phyloP scores from a whole-genome alignment of 2,797 vertebrate species.

The Agapornis canus region DNA sequence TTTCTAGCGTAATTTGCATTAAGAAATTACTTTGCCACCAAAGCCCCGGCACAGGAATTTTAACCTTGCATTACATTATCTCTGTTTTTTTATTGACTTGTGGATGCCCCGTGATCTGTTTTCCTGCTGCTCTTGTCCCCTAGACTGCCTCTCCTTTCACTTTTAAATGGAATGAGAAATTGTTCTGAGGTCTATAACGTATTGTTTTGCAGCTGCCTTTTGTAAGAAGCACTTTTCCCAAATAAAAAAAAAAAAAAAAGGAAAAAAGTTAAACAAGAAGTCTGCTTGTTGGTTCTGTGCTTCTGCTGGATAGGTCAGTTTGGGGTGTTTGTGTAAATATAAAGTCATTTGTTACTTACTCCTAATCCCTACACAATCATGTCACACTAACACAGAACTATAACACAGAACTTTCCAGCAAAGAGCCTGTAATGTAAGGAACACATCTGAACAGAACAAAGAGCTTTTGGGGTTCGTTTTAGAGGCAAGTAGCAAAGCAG shows the following conservation, averaged over 20 bases:
- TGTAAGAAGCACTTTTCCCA: slow-evolving; percentile 86
- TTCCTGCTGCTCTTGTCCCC: slow-evolving; percentile 70
- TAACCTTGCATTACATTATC: slow-evolving; percentile 70
- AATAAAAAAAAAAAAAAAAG: slow-evolving; percentile 75
- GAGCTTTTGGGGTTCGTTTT: not conserved
- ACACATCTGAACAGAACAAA: not conserved
- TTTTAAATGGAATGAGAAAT: slow-evolving; percentile 75
- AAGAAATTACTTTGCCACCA: slow-evolving; percentile 55
- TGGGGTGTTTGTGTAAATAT: not conserved
- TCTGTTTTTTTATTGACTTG: slow-evolving; percentile 73
- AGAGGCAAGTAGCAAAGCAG: not conserved
- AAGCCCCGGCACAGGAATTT: slow-evolving; percentile 63
- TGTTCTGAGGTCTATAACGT: slow-evolving; percentile 77
- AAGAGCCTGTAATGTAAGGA: not conserved
- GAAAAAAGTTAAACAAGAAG: not conserved
- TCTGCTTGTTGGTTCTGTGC: not conserved
- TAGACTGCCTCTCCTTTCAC: slow-evolving; percentile 73
- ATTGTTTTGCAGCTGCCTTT: slow-evolving; percentile 83
- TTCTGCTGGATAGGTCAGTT: not conserved
- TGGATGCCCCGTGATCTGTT: slow-evolving; percentile 71
- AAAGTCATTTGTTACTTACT: not conserved
- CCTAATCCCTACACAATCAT: not conserved
- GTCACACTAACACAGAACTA: not conserved
- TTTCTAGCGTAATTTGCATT: slow-evolving; percentile 62
- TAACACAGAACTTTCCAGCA: not conserved